These are phyloP conservation scores for Ophonus ardosiacus DNA, from an alignment of 2,888 invertebrate species.

Conservation along the genomic window DNA sequence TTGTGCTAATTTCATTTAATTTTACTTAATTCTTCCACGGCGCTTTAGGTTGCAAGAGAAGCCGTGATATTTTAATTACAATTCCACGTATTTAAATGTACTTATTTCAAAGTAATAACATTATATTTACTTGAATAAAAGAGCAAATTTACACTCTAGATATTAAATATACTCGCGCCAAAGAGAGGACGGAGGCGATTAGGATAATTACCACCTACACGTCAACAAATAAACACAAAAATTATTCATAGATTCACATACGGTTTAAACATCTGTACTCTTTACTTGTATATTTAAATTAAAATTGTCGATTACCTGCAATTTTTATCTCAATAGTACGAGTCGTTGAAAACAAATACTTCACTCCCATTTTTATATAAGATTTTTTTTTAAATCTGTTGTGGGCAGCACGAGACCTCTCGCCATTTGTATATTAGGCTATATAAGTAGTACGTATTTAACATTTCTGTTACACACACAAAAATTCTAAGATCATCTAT, in stretches of 20 bases:
- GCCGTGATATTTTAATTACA: constrained; percentile 63
- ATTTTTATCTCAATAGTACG: no score
- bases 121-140: constrained; percentile 64
- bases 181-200: neutral
- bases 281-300: no score
- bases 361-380: no score
- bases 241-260: neutral
- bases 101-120: constrained; percentile 63
- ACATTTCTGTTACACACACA: no score
- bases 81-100: constrained; percentile 60
- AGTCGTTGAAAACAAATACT: no score
- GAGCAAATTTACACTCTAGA: constrained; percentile 60
- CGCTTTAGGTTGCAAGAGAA: constrained; percentile 56
- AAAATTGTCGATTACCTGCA: no score
- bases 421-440: no score
- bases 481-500: no score
- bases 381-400: no score
- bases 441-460: no score
- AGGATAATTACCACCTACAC: neutral
- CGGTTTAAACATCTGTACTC: no score
- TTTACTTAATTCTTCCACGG: constrained; percentile 61
- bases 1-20: constrained; percentile 62
- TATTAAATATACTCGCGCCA: constrained; percentile 50
- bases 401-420: no score
- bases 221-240: neutral